Percentiles rank a stretch among this genome's conserved stretches.
Conservation (phyloP, 2,113 vertebrate genomes). For the Suncus etruscus region DNA sequence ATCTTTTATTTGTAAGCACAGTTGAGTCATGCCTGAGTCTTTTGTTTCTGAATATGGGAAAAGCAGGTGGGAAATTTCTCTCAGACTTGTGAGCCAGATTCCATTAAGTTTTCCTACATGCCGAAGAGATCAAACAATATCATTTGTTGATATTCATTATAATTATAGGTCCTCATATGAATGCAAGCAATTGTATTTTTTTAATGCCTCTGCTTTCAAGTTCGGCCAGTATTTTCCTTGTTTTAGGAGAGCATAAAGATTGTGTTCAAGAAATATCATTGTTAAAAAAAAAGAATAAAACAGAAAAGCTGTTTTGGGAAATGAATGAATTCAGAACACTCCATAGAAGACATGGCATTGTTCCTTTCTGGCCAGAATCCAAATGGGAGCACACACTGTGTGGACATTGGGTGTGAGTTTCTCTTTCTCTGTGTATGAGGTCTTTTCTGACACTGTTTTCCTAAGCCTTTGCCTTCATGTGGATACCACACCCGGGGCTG, state of each 20-base stretch:
- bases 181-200: conserved; percentile 67
- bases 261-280: conserved; percentile 37
- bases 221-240: neutral
- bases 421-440: neutral
- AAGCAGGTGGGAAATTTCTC: conserved; percentile 80
- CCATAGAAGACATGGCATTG: neutral
- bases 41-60: conserved; percentile 84
- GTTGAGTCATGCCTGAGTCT: conserved; percentile 76
- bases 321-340: conserved; percentile 4
- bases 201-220: conserved; percentile 67
- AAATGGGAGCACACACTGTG: no score
- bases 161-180: conserved; percentile 76
- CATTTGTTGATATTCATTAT: conserved; percentile 77
- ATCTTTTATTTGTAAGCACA: conserved; percentile 66
- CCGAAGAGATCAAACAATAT: conserved; percentile 83
- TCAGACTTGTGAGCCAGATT: conserved; percentile 75
- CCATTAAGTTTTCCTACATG: conserved; percentile 79
- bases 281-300: neutral
- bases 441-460: neutral
- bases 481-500: neutral
- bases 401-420: neutral
- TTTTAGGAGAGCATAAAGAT: neutral
- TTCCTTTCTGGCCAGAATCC: neutral
- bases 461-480: neutral
- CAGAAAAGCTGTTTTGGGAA: neutral